Evolutionary conservation across 2,113 vertebrate genomes (phyloP), one percentile per base, ranked within the genome.

Genomic region (Chloropsis cyanopogon): DNA sequence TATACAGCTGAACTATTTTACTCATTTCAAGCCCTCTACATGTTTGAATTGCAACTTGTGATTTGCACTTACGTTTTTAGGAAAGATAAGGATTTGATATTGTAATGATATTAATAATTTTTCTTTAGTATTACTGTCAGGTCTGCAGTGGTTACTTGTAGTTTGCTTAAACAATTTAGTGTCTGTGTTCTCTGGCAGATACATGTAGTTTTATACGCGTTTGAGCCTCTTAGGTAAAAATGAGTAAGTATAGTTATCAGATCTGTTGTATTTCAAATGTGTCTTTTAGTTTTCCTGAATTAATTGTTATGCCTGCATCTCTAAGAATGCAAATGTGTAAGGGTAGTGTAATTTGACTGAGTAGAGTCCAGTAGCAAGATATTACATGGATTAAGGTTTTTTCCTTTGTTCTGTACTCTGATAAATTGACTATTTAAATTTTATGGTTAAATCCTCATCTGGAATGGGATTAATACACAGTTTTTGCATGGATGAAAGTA

Each of bases 11-110:
- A 66, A 81, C 89, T 79, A 72, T 85, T 86, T 78, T 68, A 70
- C 46, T 86, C 68, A 96, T 96, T 97, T 95, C 90, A 96, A 90
- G 61, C 46, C 92, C 89, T 88, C 49, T 71, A 52, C 12, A 7
- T 2, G 0, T 86, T 90, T 83, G 56, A 95, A 60, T 57, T 69
- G 53, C 57, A 71, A 33, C 52, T 86, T 92, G 76, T 83, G 70
- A 86, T 93, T 95, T 94, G 83, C 88, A 86, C 81, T 83, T 93
- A 82, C 0, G 14, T 39, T 88, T 88, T 90, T 60, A 93, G 86
- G 80, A 95, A 83, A 81, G 59, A 61, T 0, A 92, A 80, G 50
- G 24, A 42, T 88, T 83, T 41, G 35, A 24, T 86, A 83, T 37
- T 1, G 1, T 65, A 79, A 59, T 49, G 22, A 41, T 87, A 35